Percentiles rank a stretch among this genome's conserved stretches.
Conservation (phyloP, 2,797 vertebrate species). For the Odontamblyopus rebecca region DNA sequence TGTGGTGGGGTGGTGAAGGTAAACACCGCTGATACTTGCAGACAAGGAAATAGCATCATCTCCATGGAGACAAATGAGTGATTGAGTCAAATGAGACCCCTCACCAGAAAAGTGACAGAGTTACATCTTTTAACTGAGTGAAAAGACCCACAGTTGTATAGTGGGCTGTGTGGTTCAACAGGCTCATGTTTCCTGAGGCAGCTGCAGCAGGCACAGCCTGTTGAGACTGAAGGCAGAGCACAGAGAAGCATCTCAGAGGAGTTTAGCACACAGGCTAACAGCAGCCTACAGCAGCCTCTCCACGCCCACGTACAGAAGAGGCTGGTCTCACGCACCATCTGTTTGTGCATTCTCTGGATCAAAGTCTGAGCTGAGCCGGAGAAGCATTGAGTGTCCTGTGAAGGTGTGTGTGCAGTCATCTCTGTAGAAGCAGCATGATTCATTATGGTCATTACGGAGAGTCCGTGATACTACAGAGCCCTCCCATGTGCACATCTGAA, state of each 20-base stretch:
- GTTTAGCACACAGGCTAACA: conserved; percentile 56
- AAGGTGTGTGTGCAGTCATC: conserved; percentile 20
- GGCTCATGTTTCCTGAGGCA: conserved; percentile 52
- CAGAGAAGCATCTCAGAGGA: conserved; percentile 58
- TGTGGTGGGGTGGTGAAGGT: no score
- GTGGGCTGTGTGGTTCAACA: conserved; percentile 41
- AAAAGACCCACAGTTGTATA: conserved; percentile 41
- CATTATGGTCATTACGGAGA: conserved; percentile 33
- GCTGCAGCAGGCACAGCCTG: conserved; percentile 15
- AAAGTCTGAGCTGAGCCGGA: conserved; percentile 65
- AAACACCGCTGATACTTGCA: no score
- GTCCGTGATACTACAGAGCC: neutral
- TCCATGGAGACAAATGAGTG: no score
- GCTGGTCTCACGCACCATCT: conserved; percentile 71
- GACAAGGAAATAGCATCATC: no score
- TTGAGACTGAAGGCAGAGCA: conserved; percentile 42
- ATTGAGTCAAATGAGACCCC: no score
- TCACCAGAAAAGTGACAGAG: no score
- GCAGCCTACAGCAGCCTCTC: conserved; percentile 71
- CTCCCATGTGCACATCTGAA: no score
- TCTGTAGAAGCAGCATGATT: conserved; percentile 22
- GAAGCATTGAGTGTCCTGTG: conserved; percentile 53
- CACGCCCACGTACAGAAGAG: conserved; percentile 67
- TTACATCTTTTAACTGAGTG: neutral
- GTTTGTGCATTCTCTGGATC: conserved; percentile 71